Conservation (phyloP, 2,888 invertebrate species). For the Tetranychus truncatus region DNA sequence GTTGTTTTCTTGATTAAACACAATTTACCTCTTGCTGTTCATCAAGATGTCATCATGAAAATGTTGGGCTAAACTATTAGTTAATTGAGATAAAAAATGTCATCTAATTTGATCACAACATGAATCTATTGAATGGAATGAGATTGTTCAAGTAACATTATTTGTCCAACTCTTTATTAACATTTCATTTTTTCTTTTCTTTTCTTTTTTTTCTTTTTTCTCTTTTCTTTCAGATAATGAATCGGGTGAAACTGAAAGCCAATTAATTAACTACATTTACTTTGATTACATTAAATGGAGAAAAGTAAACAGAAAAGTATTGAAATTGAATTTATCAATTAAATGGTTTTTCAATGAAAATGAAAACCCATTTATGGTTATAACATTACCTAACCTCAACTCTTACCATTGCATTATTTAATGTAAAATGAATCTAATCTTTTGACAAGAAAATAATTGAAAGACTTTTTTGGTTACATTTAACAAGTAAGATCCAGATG, state of each 20-base stretch:
- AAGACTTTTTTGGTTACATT: no score
- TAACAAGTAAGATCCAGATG: no score
- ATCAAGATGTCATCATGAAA: background rate
- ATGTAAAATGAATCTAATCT: no score
- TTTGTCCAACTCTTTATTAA: no score
- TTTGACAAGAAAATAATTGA: no score
- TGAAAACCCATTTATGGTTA: no score
- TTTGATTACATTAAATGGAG: background rate
- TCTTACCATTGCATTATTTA: no score
- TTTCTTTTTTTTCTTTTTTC: no score
- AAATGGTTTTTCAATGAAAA: background rate
- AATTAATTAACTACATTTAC: background rate
- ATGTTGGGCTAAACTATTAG: background rate
- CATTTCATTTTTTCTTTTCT: no score
- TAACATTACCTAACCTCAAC: background rate
- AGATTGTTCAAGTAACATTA: no score
- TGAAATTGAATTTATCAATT: background rate
- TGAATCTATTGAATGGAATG: background rate
- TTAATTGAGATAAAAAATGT: background rate
- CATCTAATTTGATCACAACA: background rate
- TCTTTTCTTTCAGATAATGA: no score
- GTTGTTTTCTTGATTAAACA: no score
- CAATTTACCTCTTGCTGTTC: background rate
- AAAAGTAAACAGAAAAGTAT: background rate
- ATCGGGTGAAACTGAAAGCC: background rate